phyloP scores from a whole-genome alignment of 2,797 vertebrate genomes.

The Pyrrhura leucotis region DNA sequence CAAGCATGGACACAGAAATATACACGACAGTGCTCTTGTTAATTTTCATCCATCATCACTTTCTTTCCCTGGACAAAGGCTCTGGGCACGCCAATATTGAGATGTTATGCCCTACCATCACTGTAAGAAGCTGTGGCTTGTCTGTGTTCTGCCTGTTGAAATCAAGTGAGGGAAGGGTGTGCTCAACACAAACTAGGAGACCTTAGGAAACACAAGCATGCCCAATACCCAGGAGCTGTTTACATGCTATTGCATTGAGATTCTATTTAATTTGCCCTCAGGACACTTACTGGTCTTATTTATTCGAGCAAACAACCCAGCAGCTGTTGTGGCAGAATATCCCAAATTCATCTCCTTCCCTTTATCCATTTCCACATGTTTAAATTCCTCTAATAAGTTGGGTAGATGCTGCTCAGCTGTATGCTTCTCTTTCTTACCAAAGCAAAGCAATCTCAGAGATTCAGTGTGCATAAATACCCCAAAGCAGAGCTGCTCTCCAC shows the following conservation, averaged over 20 bases:
- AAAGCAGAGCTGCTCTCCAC: not conserved
- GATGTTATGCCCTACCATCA: rapidly evolving
- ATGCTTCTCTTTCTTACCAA: not conserved
- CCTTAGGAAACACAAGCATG: not conserved
- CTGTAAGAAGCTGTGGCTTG: not conserved
- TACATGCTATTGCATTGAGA: not conserved
- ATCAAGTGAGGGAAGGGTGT: not conserved
- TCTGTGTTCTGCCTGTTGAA: not conserved
- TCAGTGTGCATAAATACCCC: not conserved
- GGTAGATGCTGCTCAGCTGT: not conserved
- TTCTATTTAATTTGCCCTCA: not conserved
- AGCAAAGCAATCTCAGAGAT: not conserved
- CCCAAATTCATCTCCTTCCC: not conserved
- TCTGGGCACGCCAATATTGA: rapidly evolving
- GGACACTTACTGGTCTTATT: not conserved
- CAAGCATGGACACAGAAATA: not conserved
- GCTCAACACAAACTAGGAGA: not conserved
- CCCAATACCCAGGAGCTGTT: not conserved
- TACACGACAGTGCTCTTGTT: rapidly evolving
- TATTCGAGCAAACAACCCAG: not conserved
- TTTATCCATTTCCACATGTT: not conserved
- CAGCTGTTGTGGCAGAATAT: not conserved
- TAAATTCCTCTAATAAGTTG: not conserved
- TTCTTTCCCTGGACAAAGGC: not conserved
- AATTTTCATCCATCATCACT: not conserved